A percentile compares a stretch with the other conserved stretches of the same genome.
phyloP scores from a whole-genome alignment of 35 echinoderm and acorn worm genomes.

The Holothuria glaberrima region DNA sequence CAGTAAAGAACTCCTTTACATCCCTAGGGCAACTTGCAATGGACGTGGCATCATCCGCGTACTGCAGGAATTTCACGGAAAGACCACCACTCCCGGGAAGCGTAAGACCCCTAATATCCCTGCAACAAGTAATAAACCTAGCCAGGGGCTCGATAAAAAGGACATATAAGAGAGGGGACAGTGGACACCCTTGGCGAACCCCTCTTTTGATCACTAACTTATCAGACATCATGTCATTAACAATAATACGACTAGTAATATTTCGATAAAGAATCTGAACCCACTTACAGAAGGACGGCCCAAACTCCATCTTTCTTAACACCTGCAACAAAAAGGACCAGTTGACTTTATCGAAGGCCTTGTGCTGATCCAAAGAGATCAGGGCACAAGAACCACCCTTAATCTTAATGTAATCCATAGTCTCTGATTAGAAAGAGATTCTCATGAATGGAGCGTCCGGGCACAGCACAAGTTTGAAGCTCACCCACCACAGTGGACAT shows the following conservation, averaged over 20 bases:
- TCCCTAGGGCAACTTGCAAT: not conserved
- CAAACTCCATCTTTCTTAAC: not conserved
- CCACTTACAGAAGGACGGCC: slow-evolving; percentile 2
- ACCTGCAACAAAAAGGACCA: not conserved
- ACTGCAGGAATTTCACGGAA: slow-evolving; percentile 34
- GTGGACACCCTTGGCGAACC: slow-evolving; percentile 58
- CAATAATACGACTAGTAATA: slow-evolving; percentile 24
- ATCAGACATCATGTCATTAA: slow-evolving; percentile 53
- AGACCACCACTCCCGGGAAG: not conserved
- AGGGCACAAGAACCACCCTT: slow-evolving; percentile 3
- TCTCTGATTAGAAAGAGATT: slow-evolving; percentile 39
- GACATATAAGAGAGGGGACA: slow-evolving; percentile 59
- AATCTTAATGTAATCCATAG: not conserved
- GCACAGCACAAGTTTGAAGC: slow-evolving; percentile 49
- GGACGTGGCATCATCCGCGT: slow-evolving; percentile 57
- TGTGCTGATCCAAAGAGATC: slow-evolving; percentile 62
- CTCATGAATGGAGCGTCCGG: not conserved
- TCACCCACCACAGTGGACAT: too few species aligned
- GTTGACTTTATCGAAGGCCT: slow-evolving; percentile 58
- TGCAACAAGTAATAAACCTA: not conserved
- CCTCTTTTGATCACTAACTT: not conserved
- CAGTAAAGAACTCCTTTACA: not conserved
- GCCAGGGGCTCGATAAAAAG: slow-evolving; percentile 58
- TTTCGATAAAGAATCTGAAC: slow-evolving; percentile 7
- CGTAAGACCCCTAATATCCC: slow-evolving; percentile 6